phyloP scores from a whole-genome alignment of 2,888 invertebrate genomes.

The Sphaerolaimus hirsutus region DNA sequence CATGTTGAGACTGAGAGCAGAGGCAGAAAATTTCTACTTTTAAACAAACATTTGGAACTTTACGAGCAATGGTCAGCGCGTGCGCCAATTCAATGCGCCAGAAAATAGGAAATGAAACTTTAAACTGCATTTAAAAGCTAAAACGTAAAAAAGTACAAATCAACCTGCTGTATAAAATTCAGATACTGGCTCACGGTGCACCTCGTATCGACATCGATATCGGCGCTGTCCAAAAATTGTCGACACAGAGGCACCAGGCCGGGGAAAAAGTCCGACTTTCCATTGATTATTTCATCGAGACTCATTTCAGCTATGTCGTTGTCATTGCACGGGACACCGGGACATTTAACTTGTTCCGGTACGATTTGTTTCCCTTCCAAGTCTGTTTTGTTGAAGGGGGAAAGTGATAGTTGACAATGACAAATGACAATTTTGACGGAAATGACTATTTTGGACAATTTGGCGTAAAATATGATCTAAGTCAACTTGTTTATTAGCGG shows the following conservation, averaged over 20 bases:
- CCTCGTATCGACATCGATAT: constrained; percentile 89
- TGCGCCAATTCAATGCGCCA: too few relatives aligned
- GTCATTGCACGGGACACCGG: neutral
- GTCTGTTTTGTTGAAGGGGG: too few relatives aligned
- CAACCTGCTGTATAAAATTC: constrained; percentile 31
- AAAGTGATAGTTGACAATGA: too few relatives aligned
- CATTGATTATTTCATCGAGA: constrained; percentile 82
- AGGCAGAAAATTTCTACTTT: too few relatives aligned
- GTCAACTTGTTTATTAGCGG: too few relatives aligned
- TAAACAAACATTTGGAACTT: too few relatives aligned
- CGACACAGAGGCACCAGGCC: constrained; percentile 79
- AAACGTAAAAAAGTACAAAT: neutral
- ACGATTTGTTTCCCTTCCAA: too few relatives aligned
- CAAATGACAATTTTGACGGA: too few relatives aligned
- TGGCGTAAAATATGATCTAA: neutral
- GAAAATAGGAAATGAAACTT: too few relatives aligned
- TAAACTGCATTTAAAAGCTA: neutral
- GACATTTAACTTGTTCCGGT: constrained; percentile 39
- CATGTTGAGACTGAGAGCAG: too few relatives aligned
- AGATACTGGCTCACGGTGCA: constrained; percentile 90
- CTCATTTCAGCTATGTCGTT: constrained; percentile 42
- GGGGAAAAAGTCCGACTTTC: constrained; percentile 65
- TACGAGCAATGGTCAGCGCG: too few relatives aligned
- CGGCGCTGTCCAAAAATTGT: constrained; percentile 74
- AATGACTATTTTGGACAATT: constrained; percentile 50